Conservation (phyloP, 1,140 invertebrate genomes). For the Drosophila ambigua region DNA sequence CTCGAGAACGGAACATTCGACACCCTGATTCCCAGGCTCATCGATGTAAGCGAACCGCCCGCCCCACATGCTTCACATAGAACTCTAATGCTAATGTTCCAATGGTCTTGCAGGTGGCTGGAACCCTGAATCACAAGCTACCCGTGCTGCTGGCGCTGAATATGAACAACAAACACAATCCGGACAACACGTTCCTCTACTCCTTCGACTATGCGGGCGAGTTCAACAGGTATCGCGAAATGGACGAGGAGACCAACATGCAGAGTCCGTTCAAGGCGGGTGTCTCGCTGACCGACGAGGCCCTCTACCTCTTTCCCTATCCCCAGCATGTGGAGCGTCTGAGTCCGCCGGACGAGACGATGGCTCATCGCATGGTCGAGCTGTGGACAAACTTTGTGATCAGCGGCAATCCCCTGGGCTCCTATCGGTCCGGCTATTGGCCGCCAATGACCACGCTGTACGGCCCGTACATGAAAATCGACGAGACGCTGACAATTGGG, state of each 20-base stretch:
- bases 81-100: not conserved
- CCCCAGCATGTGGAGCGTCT: constrained; percentile 72
- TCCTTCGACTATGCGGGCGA: constrained; percentile 81
- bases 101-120: constrained; percentile 59
- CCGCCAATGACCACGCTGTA: constrained; percentile 81
- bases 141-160: constrained; percentile 76
- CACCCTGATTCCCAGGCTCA: constrained; percentile 68
- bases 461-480: constrained; percentile 80
- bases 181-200: constrained; percentile 77
- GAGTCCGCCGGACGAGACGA: constrained; percentile 68
- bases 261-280: constrained; percentile 80
- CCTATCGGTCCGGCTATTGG: constrained; percentile 71
- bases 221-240: constrained; percentile 78
- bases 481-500: constrained; percentile 72
- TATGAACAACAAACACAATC: constrained; percentile 81
- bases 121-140: constrained; percentile 79
- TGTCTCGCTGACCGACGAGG: constrained; percentile 79
- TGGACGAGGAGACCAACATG: constrained; percentile 82
- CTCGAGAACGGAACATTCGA: constrained; percentile 79
- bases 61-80: not conserved
- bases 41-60: constrained; percentile 64
- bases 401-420: constrained; percentile 70
- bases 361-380: constrained; percentile 80
- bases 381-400: constrained; percentile 83
- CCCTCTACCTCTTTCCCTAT: constrained; percentile 79